Base-by-base conservation (phyloP, 2,113 vertebrate genomes). In the Alouatta palliata region DNA sequence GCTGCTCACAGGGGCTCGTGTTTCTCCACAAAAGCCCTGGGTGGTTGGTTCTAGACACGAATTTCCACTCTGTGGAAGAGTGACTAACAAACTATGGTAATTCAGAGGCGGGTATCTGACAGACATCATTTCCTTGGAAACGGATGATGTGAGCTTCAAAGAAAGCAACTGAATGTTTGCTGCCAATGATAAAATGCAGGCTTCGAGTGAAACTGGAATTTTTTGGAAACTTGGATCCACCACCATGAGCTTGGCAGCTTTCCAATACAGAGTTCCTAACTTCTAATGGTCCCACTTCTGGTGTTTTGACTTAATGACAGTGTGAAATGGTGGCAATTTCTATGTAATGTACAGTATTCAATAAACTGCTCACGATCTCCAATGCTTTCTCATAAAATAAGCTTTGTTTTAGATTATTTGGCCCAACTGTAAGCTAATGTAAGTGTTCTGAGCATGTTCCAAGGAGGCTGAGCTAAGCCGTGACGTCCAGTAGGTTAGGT, bases 1-100 rank as follows among this genome's bases (percentile, higher is more conserved):
- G 56, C 35, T 21, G 27, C 19, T 1, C 16, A 0, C 0, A 0
- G 21, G 4, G 40, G 21, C 23, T 2, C 8, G 0, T 32, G 14
- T 3, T 32, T 35, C 37, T 54, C 25, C 0, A 14, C 35, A 35
- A 43, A 7, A 5, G 54, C 17, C 16, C 27, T 2, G 25, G 0
- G 64, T 1, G n/a, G 14, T 3, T 27, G 77, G 21, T 2, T 35
- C 45, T 0, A 3, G 25, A 70, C 49, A 12, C 37, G 58, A 21
- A 37, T 23, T 12, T 49, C 4, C 1, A 2, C 58, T 27, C 30
- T 76, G 40, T 12, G 45, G 27, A 45, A 37, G 11, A 37, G 16
- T 0, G 6, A 19, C 87, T 2, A 12, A 32, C 16, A 54, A 23
- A 13, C 56, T 1, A 30, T 20, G 52, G n/a, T 20, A 19, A 76